Evolutionary conservation across 2,797 vertebrate species (phyloP).

Genomic region (Sciurus carolinensis): DNA sequence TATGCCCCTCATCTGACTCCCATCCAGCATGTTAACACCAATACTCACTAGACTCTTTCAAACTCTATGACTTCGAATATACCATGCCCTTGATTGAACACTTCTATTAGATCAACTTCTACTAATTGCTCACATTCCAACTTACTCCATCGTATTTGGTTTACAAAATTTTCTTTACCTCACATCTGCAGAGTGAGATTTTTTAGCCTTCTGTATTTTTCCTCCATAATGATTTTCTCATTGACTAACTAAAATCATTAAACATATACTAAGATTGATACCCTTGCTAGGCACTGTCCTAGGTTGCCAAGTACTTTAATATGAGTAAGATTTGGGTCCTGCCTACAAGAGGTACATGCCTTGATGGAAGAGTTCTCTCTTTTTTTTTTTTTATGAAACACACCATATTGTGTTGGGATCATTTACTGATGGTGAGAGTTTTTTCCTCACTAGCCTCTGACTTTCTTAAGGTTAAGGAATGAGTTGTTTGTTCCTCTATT

Average conservation of each 20-base stretch:
- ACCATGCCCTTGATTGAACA: background rate
- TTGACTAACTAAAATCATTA: constrained; percentile 19
- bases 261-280: background rate
- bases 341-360: background rate
- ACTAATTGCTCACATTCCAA: background rate
- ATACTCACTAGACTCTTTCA: background rate
- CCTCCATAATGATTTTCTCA: background rate
- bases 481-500: constrained; percentile 6
- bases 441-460: constrained; percentile 34
- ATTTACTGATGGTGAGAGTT: constrained; percentile 20
- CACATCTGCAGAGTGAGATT: background rate
- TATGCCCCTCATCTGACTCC: background rate
- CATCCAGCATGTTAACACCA: background rate
- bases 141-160: background rate
- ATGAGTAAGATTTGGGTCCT: background rate
- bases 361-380: background rate
- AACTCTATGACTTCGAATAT: background rate
- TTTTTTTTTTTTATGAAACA: background rate
- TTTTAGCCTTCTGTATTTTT: background rate
- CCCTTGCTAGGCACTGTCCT: background rate
- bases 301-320: background rate
- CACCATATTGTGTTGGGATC: background rate
- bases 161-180: background rate
- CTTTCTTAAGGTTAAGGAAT: constrained; percentile 15
- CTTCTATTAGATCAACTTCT: background rate